Conservation (phyloP, 2,797 vertebrate genomes). For the Falco peregrinus region DNA sequence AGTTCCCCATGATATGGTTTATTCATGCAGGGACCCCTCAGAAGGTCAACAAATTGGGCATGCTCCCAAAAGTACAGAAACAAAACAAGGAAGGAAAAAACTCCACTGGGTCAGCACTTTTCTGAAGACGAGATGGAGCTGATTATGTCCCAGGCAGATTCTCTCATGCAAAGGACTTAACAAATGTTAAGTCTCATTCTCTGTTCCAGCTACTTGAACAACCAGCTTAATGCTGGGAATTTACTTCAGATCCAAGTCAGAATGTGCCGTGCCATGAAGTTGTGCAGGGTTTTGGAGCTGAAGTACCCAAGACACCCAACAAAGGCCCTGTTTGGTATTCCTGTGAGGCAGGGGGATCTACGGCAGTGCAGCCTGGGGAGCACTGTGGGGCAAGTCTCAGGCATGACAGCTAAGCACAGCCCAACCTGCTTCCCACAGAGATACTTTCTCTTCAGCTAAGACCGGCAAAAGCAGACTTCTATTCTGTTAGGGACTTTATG, state of each 20-base stretch:
- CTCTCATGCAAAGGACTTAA: background rate
- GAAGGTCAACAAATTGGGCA: conserved; percentile 63
- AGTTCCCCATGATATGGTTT: conserved; percentile 34
- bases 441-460: background rate
- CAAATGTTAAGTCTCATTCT: conserved; percentile 23
- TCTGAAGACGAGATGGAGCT: conserved; percentile 49
- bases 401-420: background rate
- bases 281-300: background rate
- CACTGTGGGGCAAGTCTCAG: background rate
- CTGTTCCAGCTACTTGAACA: conserved; percentile 1
- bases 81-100: background rate
- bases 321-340: background rate
- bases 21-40: conserved; percentile 56
- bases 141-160: conserved; percentile 39
- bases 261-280: background rate
- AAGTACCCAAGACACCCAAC: background rate
- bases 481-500: background rate
- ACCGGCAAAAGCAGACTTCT: background rate
- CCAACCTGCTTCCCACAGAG: background rate
- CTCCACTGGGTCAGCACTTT: conserved; percentile 40
- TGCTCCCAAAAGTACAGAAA: conserved; percentile 36
- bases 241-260: conserved; percentile 36
- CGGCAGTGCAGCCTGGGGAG: background rate
- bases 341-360: background rate
- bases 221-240: background rate